A percentile compares a stretch with the other conserved stretches of the same genome.
phyloP scores from a whole-genome alignment of 2,888 invertebrate genomes.

The Scaptodrosophila latifasciaeformis region DNA sequence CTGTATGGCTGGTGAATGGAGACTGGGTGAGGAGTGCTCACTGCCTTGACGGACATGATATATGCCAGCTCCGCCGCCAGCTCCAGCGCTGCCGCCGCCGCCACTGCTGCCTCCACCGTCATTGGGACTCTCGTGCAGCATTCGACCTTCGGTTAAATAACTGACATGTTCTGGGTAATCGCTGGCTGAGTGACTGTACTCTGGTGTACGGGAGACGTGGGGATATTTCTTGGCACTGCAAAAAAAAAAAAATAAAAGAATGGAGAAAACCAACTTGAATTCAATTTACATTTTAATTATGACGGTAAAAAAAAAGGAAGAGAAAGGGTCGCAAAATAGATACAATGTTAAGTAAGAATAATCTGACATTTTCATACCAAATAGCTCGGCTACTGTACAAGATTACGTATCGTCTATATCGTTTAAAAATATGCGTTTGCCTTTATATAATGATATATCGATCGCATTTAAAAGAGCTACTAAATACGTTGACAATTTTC shows the following conservation, averaged over 20 bases:
- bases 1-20: slow-evolving; percentile 71
- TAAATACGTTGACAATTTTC: slow-evolving; percentile 66
- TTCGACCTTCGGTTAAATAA: slow-evolving; percentile 54
- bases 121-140: slow-evolving; percentile 54
- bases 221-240: slow-evolving; percentile 66
- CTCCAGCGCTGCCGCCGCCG: too few species aligned
- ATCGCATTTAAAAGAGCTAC: slow-evolving; percentile 52
- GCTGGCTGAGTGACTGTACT: slow-evolving; percentile 61
- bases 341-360: neutral
- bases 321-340: slow-evolving; percentile 22
- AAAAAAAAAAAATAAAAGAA: neutral
- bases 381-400: slow-evolving; percentile 49
- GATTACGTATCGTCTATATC: slow-evolving; percentile 49
- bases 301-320: slow-evolving; percentile 18
- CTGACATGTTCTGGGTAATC: slow-evolving; percentile 65
- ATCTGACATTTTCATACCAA: slow-evolving; percentile 9
- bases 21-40: slow-evolving; percentile 69
- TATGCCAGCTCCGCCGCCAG: too few species aligned
- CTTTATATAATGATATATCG: slow-evolving; percentile 53
- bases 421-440: slow-evolving; percentile 32
- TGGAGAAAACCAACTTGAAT: too few species aligned
- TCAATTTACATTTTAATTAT: neutral
- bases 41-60: slow-evolving; percentile 69
- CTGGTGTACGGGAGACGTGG: slow-evolving; percentile 57
- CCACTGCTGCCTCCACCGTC: slow-evolving; percentile 29